A percentile compares a stretch with the other conserved stretches of the same genome.
phyloP scores from a whole-genome alignment of 2,113 vertebrate species.

The Spermophilus dauricus region DNA sequence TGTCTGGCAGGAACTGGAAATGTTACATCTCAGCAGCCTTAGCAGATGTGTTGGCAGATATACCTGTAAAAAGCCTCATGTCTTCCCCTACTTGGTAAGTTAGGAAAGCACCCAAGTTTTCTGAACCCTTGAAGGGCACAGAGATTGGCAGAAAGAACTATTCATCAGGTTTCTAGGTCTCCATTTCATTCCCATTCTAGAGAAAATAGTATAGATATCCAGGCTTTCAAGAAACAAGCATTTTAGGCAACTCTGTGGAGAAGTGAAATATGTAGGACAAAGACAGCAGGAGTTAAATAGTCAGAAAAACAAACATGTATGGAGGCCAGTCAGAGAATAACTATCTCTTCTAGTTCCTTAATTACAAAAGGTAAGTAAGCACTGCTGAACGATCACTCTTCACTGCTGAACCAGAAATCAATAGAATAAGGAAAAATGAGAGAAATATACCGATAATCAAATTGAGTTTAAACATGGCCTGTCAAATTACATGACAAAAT shows the following conservation, averaged over 20 bases:
- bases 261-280: not conserved
- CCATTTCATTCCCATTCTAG: too few species aligned
- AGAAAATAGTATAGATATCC: not conserved
- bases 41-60: not conserved
- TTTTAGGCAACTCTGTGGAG: not conserved
- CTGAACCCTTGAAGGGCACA: fast-evolving
- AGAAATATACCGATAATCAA: not conserved
- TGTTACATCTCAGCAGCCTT: not conserved
- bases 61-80: not conserved
- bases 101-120: not conserved
- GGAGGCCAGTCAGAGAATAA: not conserved
- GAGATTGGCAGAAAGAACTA: not conserved
- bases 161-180: not conserved
- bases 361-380: not conserved
- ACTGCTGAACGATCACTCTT: not conserved
- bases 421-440: not conserved
- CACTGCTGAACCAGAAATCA: not conserved
- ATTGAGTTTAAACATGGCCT: not conserved
- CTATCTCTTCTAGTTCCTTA: not conserved
- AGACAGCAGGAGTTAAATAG: not conserved
- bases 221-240: not conserved
- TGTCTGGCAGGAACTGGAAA: not conserved
- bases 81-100: too few species aligned
- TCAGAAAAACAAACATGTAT: not conserved
- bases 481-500: not conserved